Evolutionary conservation across 2,888 invertebrate genomes (phyloP), one percentile per base, ranked within the genome.

Genomic region (Xestoiulus laeticollis): DNA sequence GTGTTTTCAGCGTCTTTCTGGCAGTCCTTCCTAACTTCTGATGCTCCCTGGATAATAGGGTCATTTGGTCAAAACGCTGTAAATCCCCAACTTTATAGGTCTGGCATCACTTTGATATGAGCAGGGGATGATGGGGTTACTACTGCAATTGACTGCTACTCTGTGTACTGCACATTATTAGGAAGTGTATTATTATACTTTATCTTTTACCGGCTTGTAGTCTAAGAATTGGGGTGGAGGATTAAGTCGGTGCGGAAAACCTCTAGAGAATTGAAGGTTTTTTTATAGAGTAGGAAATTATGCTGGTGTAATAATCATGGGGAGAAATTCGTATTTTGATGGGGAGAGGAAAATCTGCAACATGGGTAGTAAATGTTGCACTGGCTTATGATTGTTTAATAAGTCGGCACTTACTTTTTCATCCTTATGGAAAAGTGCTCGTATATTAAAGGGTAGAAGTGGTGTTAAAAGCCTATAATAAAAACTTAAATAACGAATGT

Each of bases 101-200:
- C 78, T 78, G 26, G 78, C 78, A 78, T 78, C 78, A 78, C 78
- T 78, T 78, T 78, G 30, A 78, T 78, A 78, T 78, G 78, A 78
- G 78, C 12, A 30, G 14, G 68, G 78, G 78, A 78, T 78, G 78
- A 78, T 78, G 78, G 78, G 30, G 78, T 78, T 78, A 78, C 14
- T 78, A 14, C 3, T 2, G 78, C 26, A 30, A 78, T 78, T 78
- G 78, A 30, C 78, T 78, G 78, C 30, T 78, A 30, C 78, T 16
- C 68, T 78, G 78, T 78, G 78, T 78, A 78, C 30, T 78, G 78
- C 30, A 78, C 78, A 30, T 78, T 78, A 78, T 78, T 26, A 78
- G 78, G 78, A 78, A 78, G 78, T 78, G 78, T 78, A 78, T 78
- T 68, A 68, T 68, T 78, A n/a, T n/a, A 78, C 30, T 30, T 68